Evolutionary conservation across 2,797 vertebrate species (phyloP).

Genomic region (Danio jaintianensis): DNA sequence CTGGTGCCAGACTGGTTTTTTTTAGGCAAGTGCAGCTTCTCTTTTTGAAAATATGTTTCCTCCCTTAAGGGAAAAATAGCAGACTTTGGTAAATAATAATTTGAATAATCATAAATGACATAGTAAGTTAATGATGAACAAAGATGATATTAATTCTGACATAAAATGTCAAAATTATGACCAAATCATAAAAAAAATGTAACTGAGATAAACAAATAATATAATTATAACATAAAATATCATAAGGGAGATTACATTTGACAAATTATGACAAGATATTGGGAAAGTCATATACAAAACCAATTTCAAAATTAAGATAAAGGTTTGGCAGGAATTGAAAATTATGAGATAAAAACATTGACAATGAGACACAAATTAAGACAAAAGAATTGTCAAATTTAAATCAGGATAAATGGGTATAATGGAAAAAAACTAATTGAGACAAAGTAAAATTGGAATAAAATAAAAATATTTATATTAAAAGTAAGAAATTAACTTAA

Average conservation of each 20-base stretch:
- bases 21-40: not conserved
- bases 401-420: not conserved
- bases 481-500: no score
- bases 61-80: not conserved
- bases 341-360: no score
- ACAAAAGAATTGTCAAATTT: no score
- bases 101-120: not conserved
- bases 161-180: not conserved
- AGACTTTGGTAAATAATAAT: not conserved
- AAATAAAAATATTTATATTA: no score
- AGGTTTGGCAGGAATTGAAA: no score
- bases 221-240: no score
- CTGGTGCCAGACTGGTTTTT: not conserved
- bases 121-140: not conserved
- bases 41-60: not conserved
- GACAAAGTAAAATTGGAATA: not conserved
- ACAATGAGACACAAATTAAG: no score
- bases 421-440: not conserved
- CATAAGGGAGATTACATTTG: no score
- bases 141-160: not conserved
- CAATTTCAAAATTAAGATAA: no score
- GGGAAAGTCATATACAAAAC: no score
- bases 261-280: no score
- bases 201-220: not conserved
- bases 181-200: no score